Percentiles rank a stretch among this genome's conserved stretches.
These are phyloP conservation scores for Poecile montanus DNA, from an alignment of 2,797 vertebrate species.

Conservation along the genomic window DNA sequence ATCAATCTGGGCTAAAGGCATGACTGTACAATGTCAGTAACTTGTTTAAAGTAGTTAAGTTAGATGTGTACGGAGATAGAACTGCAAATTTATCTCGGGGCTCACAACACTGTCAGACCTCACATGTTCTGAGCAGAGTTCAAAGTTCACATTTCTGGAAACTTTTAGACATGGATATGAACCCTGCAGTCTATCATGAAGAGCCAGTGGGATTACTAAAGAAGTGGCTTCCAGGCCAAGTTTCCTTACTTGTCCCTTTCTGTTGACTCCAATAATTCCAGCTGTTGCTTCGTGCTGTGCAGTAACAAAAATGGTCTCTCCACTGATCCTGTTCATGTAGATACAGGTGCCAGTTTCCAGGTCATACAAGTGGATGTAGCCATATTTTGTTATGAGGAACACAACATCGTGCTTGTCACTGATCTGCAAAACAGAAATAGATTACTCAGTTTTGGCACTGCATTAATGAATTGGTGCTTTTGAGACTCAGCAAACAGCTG, in stretches of 20 bases:
- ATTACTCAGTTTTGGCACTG: neutral
- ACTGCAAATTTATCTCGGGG: neutral
- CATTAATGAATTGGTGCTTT: neutral
- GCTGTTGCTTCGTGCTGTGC: constrained; percentile 96
- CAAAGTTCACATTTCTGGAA: neutral
- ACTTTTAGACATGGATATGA: neutral
- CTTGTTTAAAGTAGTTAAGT: neutral
- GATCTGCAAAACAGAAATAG: constrained; percentile 79
- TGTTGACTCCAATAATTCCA: constrained; percentile 97
- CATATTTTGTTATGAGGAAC: constrained; percentile 97
- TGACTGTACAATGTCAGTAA: neutral
- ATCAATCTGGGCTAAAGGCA: neutral
- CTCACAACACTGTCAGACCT: neutral
- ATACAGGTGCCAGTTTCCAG: constrained; percentile 98
- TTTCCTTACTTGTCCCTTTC: constrained; percentile 93
- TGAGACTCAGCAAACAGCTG: neutral
- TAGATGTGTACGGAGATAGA: neutral
- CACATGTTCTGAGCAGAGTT: neutral
- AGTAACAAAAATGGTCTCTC: constrained; percentile 98
- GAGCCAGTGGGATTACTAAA: neutral
- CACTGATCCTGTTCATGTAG: constrained; percentile 99
- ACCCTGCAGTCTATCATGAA: neutral
- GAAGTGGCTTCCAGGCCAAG: neutral
- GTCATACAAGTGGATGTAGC: constrained; percentile 97
- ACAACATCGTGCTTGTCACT: constrained; percentile 97